Evolutionary conservation across 2,888 invertebrate genomes (phyloP).

Genomic region (Chouioia cunea): DNA sequence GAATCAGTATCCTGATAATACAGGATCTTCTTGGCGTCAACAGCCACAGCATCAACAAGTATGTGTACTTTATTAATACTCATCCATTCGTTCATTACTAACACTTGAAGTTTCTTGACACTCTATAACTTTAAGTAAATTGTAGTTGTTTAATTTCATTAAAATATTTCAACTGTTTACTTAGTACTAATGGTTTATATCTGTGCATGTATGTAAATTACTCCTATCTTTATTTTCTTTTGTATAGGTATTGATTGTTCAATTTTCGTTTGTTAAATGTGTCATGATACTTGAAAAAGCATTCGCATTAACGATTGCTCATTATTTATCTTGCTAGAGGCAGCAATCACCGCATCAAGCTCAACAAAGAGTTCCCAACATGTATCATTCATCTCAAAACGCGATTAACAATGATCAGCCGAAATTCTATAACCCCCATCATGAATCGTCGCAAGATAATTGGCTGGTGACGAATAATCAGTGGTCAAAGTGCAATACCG

Average conservation of each 20-base stretch:
- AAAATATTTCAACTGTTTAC: neutral
- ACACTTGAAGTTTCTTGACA: neutral
- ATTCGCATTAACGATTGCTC: slow-evolving; percentile 26
- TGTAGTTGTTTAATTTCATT: neutral
- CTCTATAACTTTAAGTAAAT: slow-evolving; percentile 1
- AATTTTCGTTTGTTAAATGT: neutral
- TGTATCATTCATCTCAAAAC: slow-evolving; percentile 26
- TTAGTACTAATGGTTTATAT: too few species aligned
- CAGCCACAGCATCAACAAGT: slow-evolving; percentile 47
- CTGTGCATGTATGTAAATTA: too few species aligned
- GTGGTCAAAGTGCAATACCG: slow-evolving; percentile 56
- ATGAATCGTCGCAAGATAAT: slow-evolving; percentile 39
- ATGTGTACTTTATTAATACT: slow-evolving; percentile 21
- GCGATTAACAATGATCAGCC: slow-evolving; percentile 43
- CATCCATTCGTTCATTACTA: slow-evolving; percentile 5
- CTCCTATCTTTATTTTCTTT: neutral
- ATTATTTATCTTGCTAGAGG: slow-evolving; percentile 29
- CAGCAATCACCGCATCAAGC: slow-evolving; percentile 43
- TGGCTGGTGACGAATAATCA: slow-evolving; percentile 50
- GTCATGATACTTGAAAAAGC: neutral
- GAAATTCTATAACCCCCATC: slow-evolving; percentile 41
- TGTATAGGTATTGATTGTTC: neutral
- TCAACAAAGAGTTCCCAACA: slow-evolving; percentile 43
- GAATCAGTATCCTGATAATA: slow-evolving; percentile 51
- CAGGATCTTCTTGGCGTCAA: slow-evolving; percentile 51